Evolutionary conservation across 2,888 invertebrate species (phyloP).

Genomic region (Cremastobaeus sp.): DNA sequence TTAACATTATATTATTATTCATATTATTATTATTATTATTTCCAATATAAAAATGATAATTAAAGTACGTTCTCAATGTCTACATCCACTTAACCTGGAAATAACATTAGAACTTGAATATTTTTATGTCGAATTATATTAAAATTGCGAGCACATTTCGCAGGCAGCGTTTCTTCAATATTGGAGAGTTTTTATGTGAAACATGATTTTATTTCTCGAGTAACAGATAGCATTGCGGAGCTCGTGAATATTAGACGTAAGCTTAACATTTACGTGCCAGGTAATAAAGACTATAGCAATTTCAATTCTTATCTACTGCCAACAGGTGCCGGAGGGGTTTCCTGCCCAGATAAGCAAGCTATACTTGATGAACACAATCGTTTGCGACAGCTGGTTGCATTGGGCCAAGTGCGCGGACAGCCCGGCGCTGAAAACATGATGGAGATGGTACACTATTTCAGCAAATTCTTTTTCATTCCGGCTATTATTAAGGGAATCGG

Average conservation of each 20-base stretch:
- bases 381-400: conserved; percentile 87
- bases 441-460: conserved; percentile 84
- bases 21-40: too few relatives aligned
- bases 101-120: too few relatives aligned
- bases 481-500: conserved; percentile 11
- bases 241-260: conserved; percentile 25
- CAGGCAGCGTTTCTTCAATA: conserved; percentile 6
- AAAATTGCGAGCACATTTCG: too few relatives aligned
- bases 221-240: conserved; percentile 25
- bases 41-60: too few relatives aligned
- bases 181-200: too few relatives aligned
- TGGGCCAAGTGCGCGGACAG: conserved; percentile 87
- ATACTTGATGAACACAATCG: conserved; percentile 91
- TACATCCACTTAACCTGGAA: too few relatives aligned
- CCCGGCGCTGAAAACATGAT: conserved; percentile 91
- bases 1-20: too few relatives aligned
- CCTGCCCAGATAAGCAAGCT: conserved; percentile 85
- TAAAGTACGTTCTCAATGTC: too few relatives aligned
- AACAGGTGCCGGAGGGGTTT: conserved; percentile 84
- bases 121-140: too few relatives aligned
- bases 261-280: conserved; percentile 36
- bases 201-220: conserved; percentile 41
- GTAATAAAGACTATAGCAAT: conserved; percentile 45
- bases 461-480: neutral
- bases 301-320: conserved; percentile 60